phyloP scores from a whole-genome alignment of 2,888 invertebrate species.

The Cataglyphis livida region DNA sequence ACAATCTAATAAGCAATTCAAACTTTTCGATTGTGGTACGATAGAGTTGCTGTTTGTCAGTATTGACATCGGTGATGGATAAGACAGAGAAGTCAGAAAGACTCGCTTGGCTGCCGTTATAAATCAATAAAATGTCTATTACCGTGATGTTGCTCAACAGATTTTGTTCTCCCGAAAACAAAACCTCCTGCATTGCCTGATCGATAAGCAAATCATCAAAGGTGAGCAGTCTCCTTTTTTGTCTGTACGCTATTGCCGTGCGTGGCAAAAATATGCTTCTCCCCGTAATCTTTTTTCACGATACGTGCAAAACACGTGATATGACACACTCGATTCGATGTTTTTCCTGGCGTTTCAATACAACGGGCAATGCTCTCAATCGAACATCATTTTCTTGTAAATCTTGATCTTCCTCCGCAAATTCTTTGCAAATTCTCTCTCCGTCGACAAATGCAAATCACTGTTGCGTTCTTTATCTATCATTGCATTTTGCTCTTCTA shows the following conservation, averaged over 20 bases:
- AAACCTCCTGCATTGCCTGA: too few species aligned
- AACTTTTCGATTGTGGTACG: too few species aligned
- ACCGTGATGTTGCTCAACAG: too few species aligned
- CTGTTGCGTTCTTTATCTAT: conserved; percentile 91
- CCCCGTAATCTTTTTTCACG: conserved; percentile 87
- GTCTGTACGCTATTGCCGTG: conserved; percentile 80
- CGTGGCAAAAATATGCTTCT: conserved; percentile 86
- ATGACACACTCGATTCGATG: conserved; percentile 94
- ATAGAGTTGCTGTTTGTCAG: too few species aligned
- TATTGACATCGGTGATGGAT: too few species aligned
- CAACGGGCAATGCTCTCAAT: conserved; percentile 91
- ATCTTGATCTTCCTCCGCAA: conserved; percentile 90
- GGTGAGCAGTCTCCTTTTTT: too few species aligned
- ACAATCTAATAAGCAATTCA: too few species aligned
- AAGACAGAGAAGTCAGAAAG: too few species aligned
- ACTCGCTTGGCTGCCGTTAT: too few species aligned
- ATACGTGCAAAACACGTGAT: conserved; percentile 90
- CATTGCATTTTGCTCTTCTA: conserved; percentile 91
- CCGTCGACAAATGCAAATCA: conserved; percentile 91
- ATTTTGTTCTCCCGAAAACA: too few species aligned
- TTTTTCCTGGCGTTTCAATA: conserved; percentile 96
- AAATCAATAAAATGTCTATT: too few species aligned
- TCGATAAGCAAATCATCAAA: too few species aligned
- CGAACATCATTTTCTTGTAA: conserved; percentile 89
- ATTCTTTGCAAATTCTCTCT: conserved; percentile 94